These are phyloP conservation scores for Natator depressus DNA, from an alignment of 2,113 vertebrate genomes.

Conservation along the genomic window DNA sequence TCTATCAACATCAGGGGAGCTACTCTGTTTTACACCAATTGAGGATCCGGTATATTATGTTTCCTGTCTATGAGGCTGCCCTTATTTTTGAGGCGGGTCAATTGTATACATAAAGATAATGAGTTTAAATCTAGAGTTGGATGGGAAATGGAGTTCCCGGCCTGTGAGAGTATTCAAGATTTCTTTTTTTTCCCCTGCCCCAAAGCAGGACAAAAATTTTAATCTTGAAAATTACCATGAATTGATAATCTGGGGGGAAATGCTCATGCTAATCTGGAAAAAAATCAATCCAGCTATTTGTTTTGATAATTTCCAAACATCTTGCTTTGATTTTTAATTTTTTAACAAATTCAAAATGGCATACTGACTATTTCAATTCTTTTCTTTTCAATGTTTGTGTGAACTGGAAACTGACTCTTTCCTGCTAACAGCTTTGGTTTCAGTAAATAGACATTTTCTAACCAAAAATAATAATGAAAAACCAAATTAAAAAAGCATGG, in stretches of 20 bases:
- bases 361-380: not conserved
- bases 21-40: accelerated
- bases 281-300: not conserved
- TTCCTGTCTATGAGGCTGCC: not conserved
- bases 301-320: not conserved
- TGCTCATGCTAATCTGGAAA: not conserved
- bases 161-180: not conserved
- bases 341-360: not conserved
- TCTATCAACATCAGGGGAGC: accelerated
- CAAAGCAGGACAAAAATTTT: too few species aligned
- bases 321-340: not conserved
- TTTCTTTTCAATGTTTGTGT: not conserved
- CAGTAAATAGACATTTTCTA: not conserved
- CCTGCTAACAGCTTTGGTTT: not conserved
- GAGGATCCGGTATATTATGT: accelerated
- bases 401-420: not conserved
- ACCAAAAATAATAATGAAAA: not conserved
- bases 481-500: not conserved
- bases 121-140: accelerated
- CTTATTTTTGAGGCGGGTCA: not conserved
- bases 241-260: too few species aligned
- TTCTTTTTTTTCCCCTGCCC: too few species aligned
- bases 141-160: not conserved
- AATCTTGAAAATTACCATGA: too few species aligned
- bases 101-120: accelerated